These are phyloP conservation scores for Gorsachius magnificus DNA, from an alignment of 2,797 vertebrate species.

Conservation along the genomic window DNA sequence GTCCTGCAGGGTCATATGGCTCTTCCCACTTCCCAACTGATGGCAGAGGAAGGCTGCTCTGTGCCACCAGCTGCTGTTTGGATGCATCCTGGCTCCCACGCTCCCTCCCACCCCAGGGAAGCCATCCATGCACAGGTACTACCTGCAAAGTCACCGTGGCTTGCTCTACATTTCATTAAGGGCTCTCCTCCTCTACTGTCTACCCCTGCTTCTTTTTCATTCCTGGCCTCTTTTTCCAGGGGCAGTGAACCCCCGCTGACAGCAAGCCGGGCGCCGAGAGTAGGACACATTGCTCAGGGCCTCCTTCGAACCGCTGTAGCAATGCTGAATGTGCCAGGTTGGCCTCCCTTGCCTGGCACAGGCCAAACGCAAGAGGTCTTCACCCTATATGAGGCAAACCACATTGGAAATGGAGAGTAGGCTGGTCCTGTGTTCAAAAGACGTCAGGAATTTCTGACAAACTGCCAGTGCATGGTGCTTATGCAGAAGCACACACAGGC, in stretches of 20 bases:
- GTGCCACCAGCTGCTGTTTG: rapidly evolving
- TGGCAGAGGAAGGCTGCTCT: neutral
- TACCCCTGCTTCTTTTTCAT: neutral
- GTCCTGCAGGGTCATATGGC: neutral
- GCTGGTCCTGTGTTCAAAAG: neutral
- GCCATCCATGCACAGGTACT: rapidly evolving
- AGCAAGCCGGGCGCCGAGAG: neutral
- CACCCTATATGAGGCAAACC: neutral
- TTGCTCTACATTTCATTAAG: neutral
- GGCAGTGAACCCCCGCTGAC: too few relatives aligned
- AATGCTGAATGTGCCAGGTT: neutral
- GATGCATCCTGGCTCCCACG: neutral
- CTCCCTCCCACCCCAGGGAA: neutral
- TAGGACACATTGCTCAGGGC: neutral
- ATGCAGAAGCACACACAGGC: neutral
- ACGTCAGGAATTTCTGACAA: neutral
- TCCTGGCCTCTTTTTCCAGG: neutral
- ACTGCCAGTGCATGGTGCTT: neutral
- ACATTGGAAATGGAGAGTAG: rapidly evolving
- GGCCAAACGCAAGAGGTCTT: too few relatives aligned
- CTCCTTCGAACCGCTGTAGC: neutral
- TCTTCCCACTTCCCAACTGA: rapidly evolving
- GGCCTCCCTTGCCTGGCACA: neutral
- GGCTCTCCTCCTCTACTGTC: neutral
- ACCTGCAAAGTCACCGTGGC: rapidly evolving